These are phyloP conservation scores for Corydoras maculifer DNA, from an alignment of 2,113 vertebrate species.

Conservation along the genomic window DNA sequence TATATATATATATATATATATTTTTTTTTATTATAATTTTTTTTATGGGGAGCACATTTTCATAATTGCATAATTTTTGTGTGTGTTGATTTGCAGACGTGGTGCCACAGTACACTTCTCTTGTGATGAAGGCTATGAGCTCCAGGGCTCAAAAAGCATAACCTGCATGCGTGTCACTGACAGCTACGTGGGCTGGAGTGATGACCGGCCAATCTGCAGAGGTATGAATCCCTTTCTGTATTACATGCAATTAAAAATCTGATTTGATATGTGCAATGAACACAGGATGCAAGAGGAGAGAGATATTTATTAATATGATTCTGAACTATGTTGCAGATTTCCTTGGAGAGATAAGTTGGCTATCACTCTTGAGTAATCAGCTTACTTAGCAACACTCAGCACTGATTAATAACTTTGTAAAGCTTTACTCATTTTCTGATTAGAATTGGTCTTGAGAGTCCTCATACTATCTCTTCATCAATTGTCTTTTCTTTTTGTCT, in stretches of 20 bases:
- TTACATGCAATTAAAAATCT: too few relatives aligned
- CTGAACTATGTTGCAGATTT: conserved; percentile 17
- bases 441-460: conserved; percentile 33
- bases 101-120: conserved; percentile 95
- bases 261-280: too few relatives aligned
- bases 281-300: too few relatives aligned
- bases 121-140: conserved; percentile 93
- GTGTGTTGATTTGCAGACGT: conserved; percentile 64
- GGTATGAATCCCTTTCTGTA: conserved; percentile 59
- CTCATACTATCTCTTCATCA: conserved; percentile 3
- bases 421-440: conserved; percentile 37
- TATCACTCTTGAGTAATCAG: conserved; percentile 35
- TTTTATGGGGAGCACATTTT: too few relatives aligned
- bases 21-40: too few relatives aligned
- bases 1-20: too few relatives aligned
- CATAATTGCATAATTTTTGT: background rate
- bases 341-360: conserved; percentile 24
- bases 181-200: conserved; percentile 95
- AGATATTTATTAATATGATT: too few relatives aligned
- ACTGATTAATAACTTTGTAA: conserved; percentile 47
- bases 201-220: conserved; percentile 93
- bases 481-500: conserved; percentile 12
- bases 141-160: conserved; percentile 96
- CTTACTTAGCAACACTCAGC: conserved; percentile 6
- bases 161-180: conserved; percentile 93